Base-by-base conservation (phyloP, 2,113 vertebrate genomes). In the Crotophaga sulcirostris region DNA sequence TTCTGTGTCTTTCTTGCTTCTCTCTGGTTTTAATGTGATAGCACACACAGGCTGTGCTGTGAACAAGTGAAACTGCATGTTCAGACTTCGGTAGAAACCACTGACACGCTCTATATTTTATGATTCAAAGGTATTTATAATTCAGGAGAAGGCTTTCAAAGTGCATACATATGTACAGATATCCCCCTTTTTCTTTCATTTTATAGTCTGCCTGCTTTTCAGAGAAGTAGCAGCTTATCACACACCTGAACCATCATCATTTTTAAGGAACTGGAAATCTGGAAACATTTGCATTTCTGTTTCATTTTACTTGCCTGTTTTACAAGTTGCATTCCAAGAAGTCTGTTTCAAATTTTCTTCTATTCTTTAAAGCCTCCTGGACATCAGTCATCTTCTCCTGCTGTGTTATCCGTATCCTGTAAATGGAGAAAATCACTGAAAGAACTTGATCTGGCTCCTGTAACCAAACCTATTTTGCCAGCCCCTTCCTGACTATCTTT, bases 81-180 rank as follows among this genome's bases (percentile, higher is more conserved):
- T 96, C 74, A 74, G 6, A 77, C 59, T 88, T 91, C 3, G 8
- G 23, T 36, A 87, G 82, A 85, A 96, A 44, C 63, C 45, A 69
- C 67, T 83, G 90, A 77, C 93, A 90, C 59, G 31, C 36, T 89
- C 51, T 73, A 5, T 76, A 83, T 80, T 91, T 95, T 85, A 83
- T 67, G 51, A 94, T 85, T 80, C 78, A 62, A 64, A 87, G 24
- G 33, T 74, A 95, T 84, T 85, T 55, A 89, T 80, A 89, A 91
- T 92, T 91, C 89, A 96, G 20, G 70, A 91, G 67, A 26, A 87
- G 84, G 51, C 77, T 93, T 94, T 96, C 69, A 79, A 86, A 88
- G 63, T 49, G 64, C 64, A 81, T 93, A 52, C 38, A 36, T 84
- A 84, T 47, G n/a, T 95, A 78, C 83, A 84, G 70, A 60, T 36